Conservation (phyloP, 2,113 vertebrate genomes). For the Calidris pugnax region DNA sequence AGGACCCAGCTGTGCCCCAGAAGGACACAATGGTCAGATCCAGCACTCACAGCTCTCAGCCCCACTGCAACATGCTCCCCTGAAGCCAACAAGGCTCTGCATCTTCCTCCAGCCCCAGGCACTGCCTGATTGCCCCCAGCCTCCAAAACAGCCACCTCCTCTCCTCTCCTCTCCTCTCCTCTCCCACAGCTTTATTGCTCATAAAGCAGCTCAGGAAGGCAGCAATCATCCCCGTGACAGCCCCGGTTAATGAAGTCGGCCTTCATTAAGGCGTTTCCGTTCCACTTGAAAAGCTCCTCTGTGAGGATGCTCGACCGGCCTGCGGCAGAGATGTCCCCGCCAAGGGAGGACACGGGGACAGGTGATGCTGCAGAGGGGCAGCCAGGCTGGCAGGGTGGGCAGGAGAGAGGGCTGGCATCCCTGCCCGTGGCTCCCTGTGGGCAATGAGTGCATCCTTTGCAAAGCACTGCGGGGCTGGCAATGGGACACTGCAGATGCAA, state of each 20-base stretch:
- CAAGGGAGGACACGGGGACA: not conserved
- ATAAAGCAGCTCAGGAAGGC: slow-evolving; percentile 36
- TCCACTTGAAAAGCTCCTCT: slow-evolving; percentile 58
- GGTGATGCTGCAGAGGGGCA: not conserved
- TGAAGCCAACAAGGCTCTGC: not conserved
- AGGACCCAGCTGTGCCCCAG: not conserved
- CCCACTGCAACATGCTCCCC: rapidly evolving
- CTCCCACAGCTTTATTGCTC: not conserved
- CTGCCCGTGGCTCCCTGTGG: rapidly evolving
- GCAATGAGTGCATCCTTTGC: rapidly evolving
- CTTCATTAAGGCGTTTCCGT: slow-evolving; percentile 44
- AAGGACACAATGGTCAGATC: not conserved
- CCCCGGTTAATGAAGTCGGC: slow-evolving; percentile 33
- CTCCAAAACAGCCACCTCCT: not conserved
- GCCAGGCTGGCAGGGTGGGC: not conserved
- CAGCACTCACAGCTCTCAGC: not conserved
- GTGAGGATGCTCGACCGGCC: not conserved
- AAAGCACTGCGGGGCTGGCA: not conserved
- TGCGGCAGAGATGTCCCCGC: not conserved
- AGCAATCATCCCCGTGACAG: slow-evolving; percentile 60
- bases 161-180: not conserved
- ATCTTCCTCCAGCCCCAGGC: not conserved
- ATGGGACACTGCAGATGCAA: not conserved
- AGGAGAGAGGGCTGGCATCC: not conserved
- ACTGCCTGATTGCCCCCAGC: not conserved